A percentile compares a stretch with the other conserved stretches of the same genome.
Conservation (phyloP, 2,797 vertebrate genomes). For the Microtus californicus region DNA sequence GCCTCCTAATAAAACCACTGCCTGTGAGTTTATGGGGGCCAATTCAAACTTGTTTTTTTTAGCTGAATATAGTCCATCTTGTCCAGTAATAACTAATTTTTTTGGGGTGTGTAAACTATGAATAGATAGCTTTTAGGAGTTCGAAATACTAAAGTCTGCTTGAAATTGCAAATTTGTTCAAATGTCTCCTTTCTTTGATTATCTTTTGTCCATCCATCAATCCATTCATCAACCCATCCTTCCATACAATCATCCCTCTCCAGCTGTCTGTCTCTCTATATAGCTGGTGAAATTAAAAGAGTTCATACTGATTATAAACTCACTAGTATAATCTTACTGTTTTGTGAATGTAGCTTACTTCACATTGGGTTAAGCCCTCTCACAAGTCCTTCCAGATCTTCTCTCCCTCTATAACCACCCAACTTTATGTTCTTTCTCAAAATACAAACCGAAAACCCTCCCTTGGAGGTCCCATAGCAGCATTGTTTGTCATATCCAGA, state of each 20-base stretch:
- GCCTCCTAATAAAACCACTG: neutral
- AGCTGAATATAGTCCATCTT: constrained; percentile 18
- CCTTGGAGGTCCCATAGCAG: too few species aligned
- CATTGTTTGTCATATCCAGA: too few species aligned
- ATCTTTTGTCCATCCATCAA: neutral
- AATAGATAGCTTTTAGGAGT: constrained; percentile 22
- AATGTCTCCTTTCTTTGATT: neutral
- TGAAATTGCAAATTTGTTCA: constrained; percentile 46
- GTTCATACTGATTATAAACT: constrained; percentile 6
- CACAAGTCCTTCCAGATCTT: neutral
- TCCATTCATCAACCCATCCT: neutral
- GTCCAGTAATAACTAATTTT: neutral
- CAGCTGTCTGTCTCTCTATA: neutral
- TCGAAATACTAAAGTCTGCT: constrained; percentile 48
- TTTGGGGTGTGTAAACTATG: neutral
- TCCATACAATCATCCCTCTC: neutral
- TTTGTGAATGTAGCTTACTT: constrained; percentile 33
- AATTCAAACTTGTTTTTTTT: neutral
- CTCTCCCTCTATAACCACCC: neutral
- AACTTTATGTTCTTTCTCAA: neutral
- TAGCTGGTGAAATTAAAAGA: constrained; percentile 14
- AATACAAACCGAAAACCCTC: neutral
- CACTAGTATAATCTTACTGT: constrained; percentile 3
- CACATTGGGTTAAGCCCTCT: neutral
- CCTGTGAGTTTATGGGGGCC: neutral